phyloP scores from a whole-genome alignment of 2,113 vertebrate species.

The Equus przewalskii region DNA sequence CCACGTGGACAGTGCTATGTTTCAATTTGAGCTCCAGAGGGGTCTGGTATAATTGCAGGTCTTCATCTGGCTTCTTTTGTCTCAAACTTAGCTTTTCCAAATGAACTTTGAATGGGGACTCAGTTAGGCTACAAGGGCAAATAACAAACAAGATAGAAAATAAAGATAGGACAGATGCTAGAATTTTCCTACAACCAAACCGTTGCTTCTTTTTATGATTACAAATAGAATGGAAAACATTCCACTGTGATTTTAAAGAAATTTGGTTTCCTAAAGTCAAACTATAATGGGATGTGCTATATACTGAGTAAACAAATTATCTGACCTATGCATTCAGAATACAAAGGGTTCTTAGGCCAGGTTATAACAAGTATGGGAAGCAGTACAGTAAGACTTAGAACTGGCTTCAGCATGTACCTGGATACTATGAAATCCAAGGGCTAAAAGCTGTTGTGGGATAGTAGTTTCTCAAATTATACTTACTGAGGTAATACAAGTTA shows the following conservation, averaged over 20 bases:
- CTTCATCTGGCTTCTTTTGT: constrained; percentile 81
- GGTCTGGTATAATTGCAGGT: constrained; percentile 88
- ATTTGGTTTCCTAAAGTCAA: neutral
- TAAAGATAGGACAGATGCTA: neutral
- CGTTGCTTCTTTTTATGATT: constrained; percentile 5
- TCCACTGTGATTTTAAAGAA: neutral
- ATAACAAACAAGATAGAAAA: neutral
- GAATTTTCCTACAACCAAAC: neutral
- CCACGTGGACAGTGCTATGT: constrained; percentile 91
- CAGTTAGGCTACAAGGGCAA: constrained; percentile 88
- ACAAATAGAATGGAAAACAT: constrained; percentile 45
- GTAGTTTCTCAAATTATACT: neutral
- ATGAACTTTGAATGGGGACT: constrained; percentile 94
- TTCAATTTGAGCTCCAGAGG: constrained; percentile 95
- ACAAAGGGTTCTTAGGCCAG: neutral
- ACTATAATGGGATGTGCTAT: neutral
- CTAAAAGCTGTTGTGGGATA: neutral
- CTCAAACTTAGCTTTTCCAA: constrained; percentile 93
- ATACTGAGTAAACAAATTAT: neutral
- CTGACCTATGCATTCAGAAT: neutral
- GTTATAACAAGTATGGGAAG: neutral
- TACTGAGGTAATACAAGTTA: neutral
- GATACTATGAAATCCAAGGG: neutral
- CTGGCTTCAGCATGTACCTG: neutral
- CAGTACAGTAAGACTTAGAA: neutral